Evolutionary conservation across 2,888 invertebrate genomes (phyloP), one percentile per base, ranked within the genome.

Genomic region (Diaprepes abbreviatus): DNA sequence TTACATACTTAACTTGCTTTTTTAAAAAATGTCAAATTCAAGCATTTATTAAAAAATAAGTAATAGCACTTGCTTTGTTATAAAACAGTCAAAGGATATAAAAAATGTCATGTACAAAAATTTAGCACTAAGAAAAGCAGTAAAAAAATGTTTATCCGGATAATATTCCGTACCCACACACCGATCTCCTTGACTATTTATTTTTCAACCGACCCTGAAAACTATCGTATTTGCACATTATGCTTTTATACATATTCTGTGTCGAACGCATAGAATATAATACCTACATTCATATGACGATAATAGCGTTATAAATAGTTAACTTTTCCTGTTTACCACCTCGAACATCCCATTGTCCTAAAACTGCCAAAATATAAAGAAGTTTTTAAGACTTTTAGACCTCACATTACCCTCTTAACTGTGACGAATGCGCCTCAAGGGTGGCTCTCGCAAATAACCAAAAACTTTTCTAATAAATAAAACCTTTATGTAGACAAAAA

Each of bases 391-490:
- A 63, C 54, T 63, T 63, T 65, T 48, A 65, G 57, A 65, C 65
- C 55, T 57, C 55, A 57, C 65, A 65, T 65, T 57, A 57, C 57
- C 65, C 65, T 55, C 45, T 33, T 65, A 65, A 65, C 65, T 65
- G 65, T 65, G 65, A 65, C 55, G 57, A 57, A 65, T 59, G 33
- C 31, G 17, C 16, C 54, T 40, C 54, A 7, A 33, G 65, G 65
- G 55, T 33, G 55, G 40, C 16, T 10, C 36, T 35, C 24, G 45
- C 55, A 57, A 55, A 57, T 57, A 65, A 45, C 55, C 24, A 14
- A 58, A 58, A 65, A 65, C 65, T 65, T 65, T 65, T 65, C 55
- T 19, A 65, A 65, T 65, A 65, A 65, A 65, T 65, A 65, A 57
- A 65, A 65, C 36, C 64, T 65, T 48, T 65, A 57, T 55, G 33